Base-by-base conservation (phyloP, 2,113 vertebrate genomes). In the Leptosomus discolor region DNA sequence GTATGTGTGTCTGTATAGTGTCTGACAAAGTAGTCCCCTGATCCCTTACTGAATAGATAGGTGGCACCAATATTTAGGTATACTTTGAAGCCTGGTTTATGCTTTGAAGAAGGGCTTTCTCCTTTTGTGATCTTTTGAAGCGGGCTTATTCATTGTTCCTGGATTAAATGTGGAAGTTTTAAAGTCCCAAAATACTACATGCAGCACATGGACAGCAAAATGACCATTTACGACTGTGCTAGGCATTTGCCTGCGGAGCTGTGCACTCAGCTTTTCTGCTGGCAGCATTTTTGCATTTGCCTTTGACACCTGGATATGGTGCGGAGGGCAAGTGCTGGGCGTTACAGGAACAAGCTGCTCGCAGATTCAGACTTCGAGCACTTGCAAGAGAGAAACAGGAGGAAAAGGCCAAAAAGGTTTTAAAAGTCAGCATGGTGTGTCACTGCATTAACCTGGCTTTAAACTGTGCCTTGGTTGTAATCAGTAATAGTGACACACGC, bases 381-480 rank as follows among this genome's bases (percentile, higher is more conserved):
- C 45, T 69, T n/a, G 16, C 1, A 41, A 37, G 56, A 41, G 17
- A 77, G 53, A 82, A 48, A 65, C 2, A 5, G 34, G 39, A 37
- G 8, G 7, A 94, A 90, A 77, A 29, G 69, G 11, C 14, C 6
- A 32, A 79, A 50, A 58, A 37, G 10, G 1, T 64, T 58, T 57
- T 83, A 15, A 56, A 65, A 88, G 8, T 50, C 11, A 34, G 12
- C 0, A 1, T 34, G 9, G 2, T 73, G 11, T 56, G 53, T 68
- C 27, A 32, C 34, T 48, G 65, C 45, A 10, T 56, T 54, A 67
- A 75, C 37, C 14, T 76, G 34, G 3, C 30, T 75, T 56, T 45
- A 60, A n/a, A 53, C 85, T 57, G 7, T 65, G 34, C 51, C 56
- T 78, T 0, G 0, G 3, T 24, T 73, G 8, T 7, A 36, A 41